phyloP scores from a whole-genome alignment of 2,888 invertebrate genomes.

The Sabellastarte sp. region DNA sequence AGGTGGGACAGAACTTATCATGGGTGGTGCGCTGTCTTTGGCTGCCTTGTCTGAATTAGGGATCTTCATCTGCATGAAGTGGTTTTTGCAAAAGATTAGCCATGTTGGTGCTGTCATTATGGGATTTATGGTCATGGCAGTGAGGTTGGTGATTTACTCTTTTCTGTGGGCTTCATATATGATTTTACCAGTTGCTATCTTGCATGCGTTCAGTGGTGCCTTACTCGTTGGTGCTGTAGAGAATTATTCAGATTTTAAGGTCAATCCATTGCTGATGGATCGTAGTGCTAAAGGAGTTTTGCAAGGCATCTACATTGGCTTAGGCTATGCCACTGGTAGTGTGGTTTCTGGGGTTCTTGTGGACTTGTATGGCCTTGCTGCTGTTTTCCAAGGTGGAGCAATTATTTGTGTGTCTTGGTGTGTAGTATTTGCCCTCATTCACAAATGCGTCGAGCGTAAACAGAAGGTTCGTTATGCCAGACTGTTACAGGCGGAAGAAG shows the following conservation, averaged over 20 bases:
- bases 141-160: constrained; percentile 44
- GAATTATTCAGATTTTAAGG: constrained; percentile 21
- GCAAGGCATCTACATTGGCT: constrained; percentile 45
- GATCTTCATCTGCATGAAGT: constrained; percentile 41
- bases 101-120: constrained; percentile 41
- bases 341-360: constrained; percentile 45
- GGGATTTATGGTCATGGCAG: constrained; percentile 37
- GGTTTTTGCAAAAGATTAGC: constrained; percentile 41
- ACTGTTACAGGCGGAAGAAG: constrained; percentile 19
- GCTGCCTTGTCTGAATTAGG: constrained; percentile 47
- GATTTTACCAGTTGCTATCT: constrained; percentile 10
- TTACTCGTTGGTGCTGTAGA: constrained; percentile 16
- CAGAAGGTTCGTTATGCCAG: constrained; percentile 20
- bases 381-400: constrained; percentile 43
- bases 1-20: neutral
- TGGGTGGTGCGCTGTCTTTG: constrained; percentile 9
- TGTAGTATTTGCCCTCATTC: constrained; percentile 13
- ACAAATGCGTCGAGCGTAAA: constrained; percentile 9
- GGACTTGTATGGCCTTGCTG: constrained; percentile 36
- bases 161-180: constrained; percentile 46
- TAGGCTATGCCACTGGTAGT: constrained; percentile 48
- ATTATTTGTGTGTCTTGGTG: constrained; percentile 22
- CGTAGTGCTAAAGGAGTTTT: constrained; percentile 47
- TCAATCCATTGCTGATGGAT: constrained; percentile 35
- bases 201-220: constrained; percentile 13